Percentiles rank a stretch among this genome's conserved stretches.
phyloP scores from a whole-genome alignment of 2,113 vertebrate species.

The Prochilodus magdalenae region DNA sequence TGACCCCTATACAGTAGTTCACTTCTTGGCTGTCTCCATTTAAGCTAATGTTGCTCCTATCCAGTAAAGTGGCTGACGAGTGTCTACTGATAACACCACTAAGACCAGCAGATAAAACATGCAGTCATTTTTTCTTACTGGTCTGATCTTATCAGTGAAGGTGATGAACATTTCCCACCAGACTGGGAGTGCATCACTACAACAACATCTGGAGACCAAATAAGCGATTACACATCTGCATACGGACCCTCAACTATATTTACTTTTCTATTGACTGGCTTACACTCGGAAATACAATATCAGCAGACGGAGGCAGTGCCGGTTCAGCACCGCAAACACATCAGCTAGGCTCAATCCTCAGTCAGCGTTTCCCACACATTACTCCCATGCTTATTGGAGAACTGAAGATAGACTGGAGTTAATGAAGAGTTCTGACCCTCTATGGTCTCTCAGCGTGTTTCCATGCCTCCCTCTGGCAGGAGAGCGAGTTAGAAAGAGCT shows the following conservation, averaged over 20 bases:
- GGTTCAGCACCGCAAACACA: background rate
- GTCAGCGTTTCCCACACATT: slow-evolving; percentile 11
- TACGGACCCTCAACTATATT: too few relatives aligned
- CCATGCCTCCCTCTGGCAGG: slow-evolving; percentile 15
- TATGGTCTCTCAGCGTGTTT: slow-evolving; percentile 11
- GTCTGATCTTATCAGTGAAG: background rate
- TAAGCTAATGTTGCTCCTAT: too few relatives aligned
- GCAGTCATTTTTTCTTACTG: too few relatives aligned
- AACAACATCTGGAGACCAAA: too few relatives aligned
- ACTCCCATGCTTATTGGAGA: slow-evolving; percentile 3
- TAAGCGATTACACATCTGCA: too few relatives aligned
- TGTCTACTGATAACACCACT: too few relatives aligned
- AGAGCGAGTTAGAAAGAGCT: slow-evolving; percentile 24
- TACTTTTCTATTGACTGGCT: background rate
- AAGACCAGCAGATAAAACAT: too few relatives aligned
- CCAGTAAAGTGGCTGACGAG: too few relatives aligned
- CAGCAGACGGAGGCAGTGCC: background rate
- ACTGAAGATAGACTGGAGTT: slow-evolving; percentile 16
- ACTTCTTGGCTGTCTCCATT: too few relatives aligned
- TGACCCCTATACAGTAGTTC: too few relatives aligned
- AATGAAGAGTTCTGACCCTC: slow-evolving; percentile 21
- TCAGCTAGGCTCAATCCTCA: background rate
- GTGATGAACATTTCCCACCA: background rate
- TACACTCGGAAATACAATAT: background rate
- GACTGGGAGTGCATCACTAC: too few relatives aligned